Conservation (phyloP, 2,888 invertebrate genomes). For the Fragum whitleyi region DNA sequence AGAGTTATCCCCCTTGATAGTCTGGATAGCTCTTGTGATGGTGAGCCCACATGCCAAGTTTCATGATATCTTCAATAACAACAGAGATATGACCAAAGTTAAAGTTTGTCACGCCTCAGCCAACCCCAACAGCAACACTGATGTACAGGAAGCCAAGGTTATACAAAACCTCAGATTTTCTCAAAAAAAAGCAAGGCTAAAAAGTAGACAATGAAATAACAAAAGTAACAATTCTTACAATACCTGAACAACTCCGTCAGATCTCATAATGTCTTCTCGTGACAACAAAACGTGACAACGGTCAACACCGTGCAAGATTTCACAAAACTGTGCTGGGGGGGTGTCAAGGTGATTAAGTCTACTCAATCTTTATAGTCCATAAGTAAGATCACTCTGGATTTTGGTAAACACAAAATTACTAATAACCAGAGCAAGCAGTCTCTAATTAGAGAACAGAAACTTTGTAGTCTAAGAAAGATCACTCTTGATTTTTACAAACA, state of each 20-base stretch:
- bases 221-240: slow-evolving; percentile 5
- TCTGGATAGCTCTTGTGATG: no score
- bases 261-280: slow-evolving; percentile 11
- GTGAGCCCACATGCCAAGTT: no score
- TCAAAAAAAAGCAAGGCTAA: no score
- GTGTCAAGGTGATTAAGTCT: neutral
- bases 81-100: no score
- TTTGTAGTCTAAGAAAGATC: neutral
- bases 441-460: neutral
- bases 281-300: neutral
- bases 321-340: neutral
- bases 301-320: neutral
- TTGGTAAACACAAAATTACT: neutral
- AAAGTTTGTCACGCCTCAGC: no score
- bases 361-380: neutral
- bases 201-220: no score
- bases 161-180: no score
- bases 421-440: no score
- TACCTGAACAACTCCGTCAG: slow-evolving; percentile 28
- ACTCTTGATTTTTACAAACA: neutral
- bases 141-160: no score
- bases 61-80: no score
- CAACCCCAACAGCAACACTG: no score
- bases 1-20: no score
- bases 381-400: neutral